These are phyloP conservation scores for Pararge aegeria DNA, from an alignment of 1,140 invertebrate genomes.

Conservation along the genomic window DNA sequence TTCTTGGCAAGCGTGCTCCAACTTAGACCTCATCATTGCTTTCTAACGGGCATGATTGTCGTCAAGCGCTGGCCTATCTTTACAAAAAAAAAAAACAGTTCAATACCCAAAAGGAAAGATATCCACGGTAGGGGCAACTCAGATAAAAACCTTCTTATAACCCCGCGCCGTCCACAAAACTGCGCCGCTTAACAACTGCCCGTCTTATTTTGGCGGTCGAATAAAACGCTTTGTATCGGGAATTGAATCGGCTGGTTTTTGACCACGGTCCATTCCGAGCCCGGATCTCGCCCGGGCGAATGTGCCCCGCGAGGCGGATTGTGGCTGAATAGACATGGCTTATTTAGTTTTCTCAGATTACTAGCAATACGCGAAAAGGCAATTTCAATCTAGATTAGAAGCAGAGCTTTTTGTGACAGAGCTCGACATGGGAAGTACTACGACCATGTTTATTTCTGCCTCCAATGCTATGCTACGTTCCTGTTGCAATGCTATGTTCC, in stretches of 20 bases:
- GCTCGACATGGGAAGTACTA: too few relatives aligned
- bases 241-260: slow-evolving; percentile 48
- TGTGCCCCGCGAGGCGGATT: slow-evolving; percentile 19
- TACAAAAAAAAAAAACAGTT: too few relatives aligned
- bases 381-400: background rate
- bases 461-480: too few relatives aligned
- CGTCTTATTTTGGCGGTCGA: slow-evolving; percentile 44
- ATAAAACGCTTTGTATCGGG: slow-evolving; percentile 62
- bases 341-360: slow-evolving; percentile 1
- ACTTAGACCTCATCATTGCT: too few relatives aligned
- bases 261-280: slow-evolving; percentile 23
- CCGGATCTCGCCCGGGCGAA: slow-evolving; percentile 2
- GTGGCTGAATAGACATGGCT: slow-evolving; percentile 1
- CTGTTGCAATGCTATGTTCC: too few relatives aligned
- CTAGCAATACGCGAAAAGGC: background rate
- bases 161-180: slow-evolving; percentile 49
- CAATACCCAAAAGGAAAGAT: background rate
- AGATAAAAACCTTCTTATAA: slow-evolving; percentile 34
- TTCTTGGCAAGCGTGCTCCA: too few relatives aligned
- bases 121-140: slow-evolving; percentile 32
- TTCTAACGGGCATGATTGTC: too few relatives aligned
- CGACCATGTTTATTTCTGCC: too few relatives aligned
- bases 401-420: background rate
- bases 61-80: too few relatives aligned
- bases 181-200: slow-evolving; percentile 43